phyloP scores from a whole-genome alignment of 2,797 vertebrate genomes.

The Falco cherrug region DNA sequence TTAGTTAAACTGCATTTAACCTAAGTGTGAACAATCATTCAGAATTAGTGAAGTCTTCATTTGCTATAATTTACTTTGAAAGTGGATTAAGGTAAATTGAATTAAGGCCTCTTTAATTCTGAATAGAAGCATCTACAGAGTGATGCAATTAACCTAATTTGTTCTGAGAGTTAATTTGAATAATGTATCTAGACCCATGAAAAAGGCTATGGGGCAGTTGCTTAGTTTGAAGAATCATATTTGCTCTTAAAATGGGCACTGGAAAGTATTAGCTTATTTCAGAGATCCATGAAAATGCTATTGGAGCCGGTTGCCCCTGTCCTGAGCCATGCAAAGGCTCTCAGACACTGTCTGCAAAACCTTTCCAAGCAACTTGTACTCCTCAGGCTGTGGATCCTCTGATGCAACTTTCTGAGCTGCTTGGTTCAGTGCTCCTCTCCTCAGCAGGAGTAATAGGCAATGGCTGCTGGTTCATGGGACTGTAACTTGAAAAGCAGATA shows the following conservation, averaged over 20 bases:
- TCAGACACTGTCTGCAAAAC: neutral
- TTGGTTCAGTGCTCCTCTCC: neutral
- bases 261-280: neutral
- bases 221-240: neutral
- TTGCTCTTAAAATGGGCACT: neutral
- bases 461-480: neutral
- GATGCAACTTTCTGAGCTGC: neutral
- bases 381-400: neutral
- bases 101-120: slow-evolving; percentile 47
- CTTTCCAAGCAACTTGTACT: neutral
- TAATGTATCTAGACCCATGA: neutral
- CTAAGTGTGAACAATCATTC: slow-evolving; percentile 45
- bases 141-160: slow-evolving; percentile 17
- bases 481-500: neutral
- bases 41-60: slow-evolving; percentile 52
- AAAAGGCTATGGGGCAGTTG: neutral
- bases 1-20: slow-evolving; percentile 44
- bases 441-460: neutral
- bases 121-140: slow-evolving; percentile 33
- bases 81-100: slow-evolving; percentile 61
- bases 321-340: neutral
- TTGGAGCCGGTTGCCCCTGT: neutral
- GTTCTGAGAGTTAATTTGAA: slow-evolving; percentile 14
- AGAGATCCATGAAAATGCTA: neutral
- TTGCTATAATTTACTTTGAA: slow-evolving; percentile 50